phyloP scores from a whole-genome alignment of 2,113 vertebrate species.

The Rafetus swinhoei region DNA sequence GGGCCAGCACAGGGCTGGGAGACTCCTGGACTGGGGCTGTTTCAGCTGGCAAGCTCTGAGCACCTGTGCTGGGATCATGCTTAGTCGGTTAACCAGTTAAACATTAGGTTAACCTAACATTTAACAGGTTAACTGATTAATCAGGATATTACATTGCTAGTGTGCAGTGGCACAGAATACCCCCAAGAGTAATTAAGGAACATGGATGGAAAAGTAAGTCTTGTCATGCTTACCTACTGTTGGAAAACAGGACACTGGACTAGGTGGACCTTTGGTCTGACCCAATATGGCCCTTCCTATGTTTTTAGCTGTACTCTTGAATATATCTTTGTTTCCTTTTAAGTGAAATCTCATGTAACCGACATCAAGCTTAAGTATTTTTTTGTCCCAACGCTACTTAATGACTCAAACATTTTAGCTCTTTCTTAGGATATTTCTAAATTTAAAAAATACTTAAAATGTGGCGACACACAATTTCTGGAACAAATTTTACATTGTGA shows the following conservation, averaged over 20 bases:
- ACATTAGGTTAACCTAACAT: too few species aligned
- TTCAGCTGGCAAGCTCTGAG: too few species aligned
- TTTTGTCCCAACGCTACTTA: neutral
- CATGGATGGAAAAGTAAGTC: neutral
- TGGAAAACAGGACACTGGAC: too few species aligned
- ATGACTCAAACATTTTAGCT: neutral
- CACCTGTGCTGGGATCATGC: too few species aligned
- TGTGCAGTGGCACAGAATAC: too few species aligned
- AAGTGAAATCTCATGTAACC: neutral
- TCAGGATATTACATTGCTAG: too few species aligned
- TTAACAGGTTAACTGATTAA: too few species aligned
- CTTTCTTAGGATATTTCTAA: neutral
- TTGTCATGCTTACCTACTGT: neutral
- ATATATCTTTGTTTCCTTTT: neutral
- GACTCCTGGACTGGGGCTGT: too few species aligned
- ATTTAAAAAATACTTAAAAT: slow-evolving; percentile 1
- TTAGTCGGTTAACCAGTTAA: too few species aligned
- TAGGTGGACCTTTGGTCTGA: too few species aligned
- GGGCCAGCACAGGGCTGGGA: too few species aligned
- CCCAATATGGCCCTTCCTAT: too few species aligned
- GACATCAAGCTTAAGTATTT: neutral
- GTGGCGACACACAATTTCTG: neutral
- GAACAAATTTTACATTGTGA: neutral
- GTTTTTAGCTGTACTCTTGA: neutral
- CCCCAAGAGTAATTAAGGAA: neutral